phyloP scores from a whole-genome alignment of 1,140 invertebrate genomes.

The Leptinotarsa defecta region DNA sequence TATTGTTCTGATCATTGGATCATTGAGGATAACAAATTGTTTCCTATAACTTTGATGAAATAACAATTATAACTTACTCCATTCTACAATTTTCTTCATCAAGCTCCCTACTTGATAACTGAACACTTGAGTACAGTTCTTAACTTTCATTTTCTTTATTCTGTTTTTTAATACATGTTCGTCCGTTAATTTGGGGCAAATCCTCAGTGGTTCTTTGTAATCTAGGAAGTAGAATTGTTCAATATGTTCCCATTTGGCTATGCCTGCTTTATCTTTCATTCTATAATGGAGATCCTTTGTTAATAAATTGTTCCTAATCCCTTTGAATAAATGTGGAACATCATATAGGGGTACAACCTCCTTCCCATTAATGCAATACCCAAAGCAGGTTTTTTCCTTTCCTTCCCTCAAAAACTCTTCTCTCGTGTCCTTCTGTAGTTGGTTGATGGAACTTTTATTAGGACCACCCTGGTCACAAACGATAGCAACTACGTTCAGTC shows the following conservation, averaged over 20 bases:
- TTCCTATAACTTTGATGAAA: conserved; percentile 1
- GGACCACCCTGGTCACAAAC: conserved; percentile 25
- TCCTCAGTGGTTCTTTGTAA: not conserved
- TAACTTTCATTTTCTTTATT: conserved; percentile 50
- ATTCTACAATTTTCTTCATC: conserved; percentile 31
- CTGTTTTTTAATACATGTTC: conserved; percentile 36
- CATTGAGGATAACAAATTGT: no score
- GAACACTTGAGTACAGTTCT: conserved; percentile 47
- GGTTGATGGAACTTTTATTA: conserved; percentile 24
- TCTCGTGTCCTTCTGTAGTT: conserved; percentile 8
- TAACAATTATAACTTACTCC: conserved; percentile 29
- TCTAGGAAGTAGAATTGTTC: conserved; percentile 33
- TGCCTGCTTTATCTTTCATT: conserved; percentile 17
- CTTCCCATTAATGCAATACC: conserved; percentile 14
- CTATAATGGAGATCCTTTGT: conserved; percentile 45
- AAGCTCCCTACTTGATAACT: conserved; percentile 43
- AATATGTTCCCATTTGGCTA: conserved; percentile 40
- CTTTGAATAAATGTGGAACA: conserved; percentile 52
- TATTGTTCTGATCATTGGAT: no score
- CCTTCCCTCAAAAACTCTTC: conserved; percentile 11
- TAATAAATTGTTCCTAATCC: conserved; percentile 50
- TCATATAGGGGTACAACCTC: conserved; percentile 43
- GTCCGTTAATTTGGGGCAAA: conserved; percentile 46
- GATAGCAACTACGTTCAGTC: conserved; percentile 23
- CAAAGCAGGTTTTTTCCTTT: conserved; percentile 20